Base-by-base conservation (phyloP, 2,888 invertebrate species). In the Colletes collaris region DNA sequence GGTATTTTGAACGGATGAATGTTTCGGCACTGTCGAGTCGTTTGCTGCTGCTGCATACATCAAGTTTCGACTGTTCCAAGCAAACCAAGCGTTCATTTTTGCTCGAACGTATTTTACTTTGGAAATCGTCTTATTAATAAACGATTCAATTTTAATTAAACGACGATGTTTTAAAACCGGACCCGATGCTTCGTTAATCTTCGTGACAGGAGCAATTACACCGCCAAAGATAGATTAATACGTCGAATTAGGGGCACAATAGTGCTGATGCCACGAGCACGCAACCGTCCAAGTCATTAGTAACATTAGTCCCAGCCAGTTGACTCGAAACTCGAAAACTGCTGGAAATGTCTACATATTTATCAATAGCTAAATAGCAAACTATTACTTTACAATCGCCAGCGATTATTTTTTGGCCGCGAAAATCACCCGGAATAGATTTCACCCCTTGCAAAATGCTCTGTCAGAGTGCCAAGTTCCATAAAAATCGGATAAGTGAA, bases 171-270 rank as follows among this genome's bases (percentile, higher is more conserved):
- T 4, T 4, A 67, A 67, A 27, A 35, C 13, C 16, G 16, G 7
- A 44, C 49, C n/a, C 13, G 44, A 11, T n/a, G 11, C 35, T 56
- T 49, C 35, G 46, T 27, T 19, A 56, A 56, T 60, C 60, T 66
- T n/a, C 35, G 46, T 49, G 66, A 60, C 62, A 19, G 40, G 11
- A 49, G 40, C 35, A 56, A 50, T 58, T 71, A 58, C 13, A 27
- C 55, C 35, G 49, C 19, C 46, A 52, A 74, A 74, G 46, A 66
- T 62, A 49, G 65, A 80, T 79, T 79, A 80, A 59, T 74, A 53
- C 44, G 65, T 49, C 56, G 75, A 71, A 75, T 80, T 70, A 35
- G 66, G 58, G 37, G 59, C 80, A 53, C 63, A 69, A 50, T 52
- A 60, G n/a, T 56, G 63, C 37, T 55, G 53, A 55, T 66, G 73